Evolutionary conservation across 2,113 vertebrate genomes (phyloP).

Genomic region (Erinaceus europaeus): DNA sequence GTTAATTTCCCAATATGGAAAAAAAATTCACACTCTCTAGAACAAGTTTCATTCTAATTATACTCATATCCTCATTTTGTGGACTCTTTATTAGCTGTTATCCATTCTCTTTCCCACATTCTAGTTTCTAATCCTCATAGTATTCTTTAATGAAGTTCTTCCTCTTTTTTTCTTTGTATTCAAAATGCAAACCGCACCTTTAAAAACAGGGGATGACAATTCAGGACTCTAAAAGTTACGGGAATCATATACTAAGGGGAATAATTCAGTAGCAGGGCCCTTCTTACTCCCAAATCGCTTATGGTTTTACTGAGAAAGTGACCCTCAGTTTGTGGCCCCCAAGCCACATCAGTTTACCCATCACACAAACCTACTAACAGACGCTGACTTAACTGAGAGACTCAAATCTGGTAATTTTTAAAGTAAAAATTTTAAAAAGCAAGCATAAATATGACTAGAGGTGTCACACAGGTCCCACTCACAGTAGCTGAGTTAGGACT

Average conservation of each 20-base stretch:
- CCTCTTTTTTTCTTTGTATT: not conserved
- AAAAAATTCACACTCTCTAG: not conserved
- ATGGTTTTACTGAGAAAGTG: slow-evolving; percentile 47
- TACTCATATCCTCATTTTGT: not conserved
- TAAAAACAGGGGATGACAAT: slow-evolving; percentile 24
- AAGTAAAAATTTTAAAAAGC: slow-evolving; percentile 40
- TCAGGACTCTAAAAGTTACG: slow-evolving; percentile 14
- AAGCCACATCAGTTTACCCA: slow-evolving; percentile 37
- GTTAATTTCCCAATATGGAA: not conserved
- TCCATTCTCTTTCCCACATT: not conserved
- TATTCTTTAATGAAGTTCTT: not conserved
- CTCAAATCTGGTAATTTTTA: slow-evolving; percentile 22
- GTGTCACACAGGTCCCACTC: not conserved
- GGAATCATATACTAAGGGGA: slow-evolving; percentile 37
- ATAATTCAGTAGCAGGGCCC: slow-evolving; percentile 1
- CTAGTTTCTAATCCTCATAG: not conserved
- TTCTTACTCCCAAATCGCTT: slow-evolving; percentile 22
- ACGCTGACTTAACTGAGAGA: slow-evolving; percentile 30
- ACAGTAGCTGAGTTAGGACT: not conserved
- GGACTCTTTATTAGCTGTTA: not conserved
- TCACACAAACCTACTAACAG: slow-evolving; percentile 48
- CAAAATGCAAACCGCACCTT: not conserved
- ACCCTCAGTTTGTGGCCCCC: not conserved
- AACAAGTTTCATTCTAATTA: not conserved
- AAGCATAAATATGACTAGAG: slow-evolving; percentile 35